A percentile compares a stretch with the other conserved stretches of the same genome.
Evolutionary conservation across 2,888 invertebrate species (phyloP).

Genomic region (Agriopis aurantiaria): DNA sequence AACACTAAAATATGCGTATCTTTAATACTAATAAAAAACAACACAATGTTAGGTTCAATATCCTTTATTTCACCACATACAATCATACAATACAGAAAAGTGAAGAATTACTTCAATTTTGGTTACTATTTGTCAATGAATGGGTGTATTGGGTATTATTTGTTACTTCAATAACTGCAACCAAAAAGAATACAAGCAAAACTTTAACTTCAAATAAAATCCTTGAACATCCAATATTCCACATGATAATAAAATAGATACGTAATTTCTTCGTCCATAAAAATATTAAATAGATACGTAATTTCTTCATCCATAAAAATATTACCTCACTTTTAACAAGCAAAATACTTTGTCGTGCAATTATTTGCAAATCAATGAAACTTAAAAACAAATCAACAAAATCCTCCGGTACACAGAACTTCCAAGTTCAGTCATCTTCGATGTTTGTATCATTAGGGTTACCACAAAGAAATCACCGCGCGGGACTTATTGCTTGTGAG

Average conservation of each 20-base stretch:
- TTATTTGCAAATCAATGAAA: conserved; percentile 28
- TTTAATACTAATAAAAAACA: not conserved
- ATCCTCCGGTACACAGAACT: conserved; percentile 23
- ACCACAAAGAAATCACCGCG: not conserved
- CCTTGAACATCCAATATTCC: conserved; percentile 16
- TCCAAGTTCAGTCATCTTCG: conserved; percentile 3
- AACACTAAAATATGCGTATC: no score
- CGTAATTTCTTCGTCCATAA: conserved; percentile 12
- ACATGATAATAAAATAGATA: conserved; percentile 31
- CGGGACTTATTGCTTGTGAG: no score
- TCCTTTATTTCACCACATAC: conserved; percentile 35
- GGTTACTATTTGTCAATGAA: not conserved
- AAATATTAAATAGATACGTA: conserved; percentile 19
- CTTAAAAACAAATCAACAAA: conserved; percentile 39
- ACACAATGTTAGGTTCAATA: conserved; percentile 13
- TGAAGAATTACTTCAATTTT: conserved; percentile 8
- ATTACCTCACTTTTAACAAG: conserved; percentile 32
- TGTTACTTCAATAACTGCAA: conserved; percentile 1
- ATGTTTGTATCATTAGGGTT: conserved; percentile 1
- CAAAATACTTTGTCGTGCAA: conserved; percentile 36
- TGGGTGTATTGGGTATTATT: not conserved
- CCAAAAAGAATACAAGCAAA: conserved; percentile 14
- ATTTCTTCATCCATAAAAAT: conserved; percentile 16
- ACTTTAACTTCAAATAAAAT: conserved; percentile 13
- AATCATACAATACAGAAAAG: conserved; percentile 32